These are phyloP conservation scores for Poeciliopsis occidentalis DNA, from an alignment of 2,113 vertebrate species.

Conservation along the genomic window DNA sequence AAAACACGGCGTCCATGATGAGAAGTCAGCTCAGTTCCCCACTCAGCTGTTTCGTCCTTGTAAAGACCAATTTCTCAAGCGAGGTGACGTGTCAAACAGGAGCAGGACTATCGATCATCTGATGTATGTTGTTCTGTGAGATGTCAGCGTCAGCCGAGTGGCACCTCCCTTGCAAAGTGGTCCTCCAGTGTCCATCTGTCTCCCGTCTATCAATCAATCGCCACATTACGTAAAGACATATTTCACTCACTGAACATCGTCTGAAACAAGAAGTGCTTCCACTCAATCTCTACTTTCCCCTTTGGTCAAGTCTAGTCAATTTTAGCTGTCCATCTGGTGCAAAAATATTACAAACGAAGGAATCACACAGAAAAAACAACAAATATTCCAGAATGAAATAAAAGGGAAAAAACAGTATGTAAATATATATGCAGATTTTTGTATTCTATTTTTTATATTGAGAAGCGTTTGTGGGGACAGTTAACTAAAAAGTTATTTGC, in stretches of 20 bases:
- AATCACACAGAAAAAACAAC: not conserved
- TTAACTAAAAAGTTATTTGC: too few species aligned
- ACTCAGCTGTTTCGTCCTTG: constrained; percentile 38
- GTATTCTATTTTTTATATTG: too few species aligned
- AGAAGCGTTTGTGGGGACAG: too few species aligned
- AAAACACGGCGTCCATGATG: constrained; percentile 33
- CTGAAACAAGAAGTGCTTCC: constrained; percentile 50
- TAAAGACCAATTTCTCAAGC: constrained; percentile 46
- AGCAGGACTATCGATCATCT: constrained; percentile 66
- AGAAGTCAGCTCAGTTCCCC: constrained; percentile 51
- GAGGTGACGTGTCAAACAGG: constrained; percentile 31
- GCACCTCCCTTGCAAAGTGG: constrained; percentile 58
- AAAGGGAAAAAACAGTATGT: too few species aligned
- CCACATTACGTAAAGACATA: constrained; percentile 60
- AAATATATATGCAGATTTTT: too few species aligned
- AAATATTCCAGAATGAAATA: too few species aligned
- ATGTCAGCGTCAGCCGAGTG: constrained; percentile 68
- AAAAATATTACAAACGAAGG: constrained; percentile 61
- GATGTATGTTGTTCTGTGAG: constrained; percentile 65
- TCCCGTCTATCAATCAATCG: constrained; percentile 62
- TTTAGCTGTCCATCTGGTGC: constrained; percentile 54
- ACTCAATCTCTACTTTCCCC: constrained; percentile 18
- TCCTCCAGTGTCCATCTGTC: constrained; percentile 57
- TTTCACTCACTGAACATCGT: constrained; percentile 58
- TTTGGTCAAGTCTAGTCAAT: constrained; percentile 18